Conservation (phyloP, 1,140 invertebrate genomes). For the Drosophila tani region DNA sequence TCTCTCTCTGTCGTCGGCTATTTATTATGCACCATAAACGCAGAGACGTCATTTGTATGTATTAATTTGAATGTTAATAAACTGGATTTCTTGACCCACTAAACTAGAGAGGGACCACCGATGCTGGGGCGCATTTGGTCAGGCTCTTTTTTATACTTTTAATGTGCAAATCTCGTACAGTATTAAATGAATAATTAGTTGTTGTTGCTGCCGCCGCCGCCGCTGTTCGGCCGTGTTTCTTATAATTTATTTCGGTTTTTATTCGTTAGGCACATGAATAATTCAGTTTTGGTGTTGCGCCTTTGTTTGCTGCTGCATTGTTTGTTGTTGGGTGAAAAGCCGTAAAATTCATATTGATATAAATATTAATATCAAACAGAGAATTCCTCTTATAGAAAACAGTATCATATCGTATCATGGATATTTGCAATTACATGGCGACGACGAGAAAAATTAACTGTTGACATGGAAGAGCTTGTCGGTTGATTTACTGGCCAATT, state of each 20-base stretch:
- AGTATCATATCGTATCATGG: conserved; percentile 29
- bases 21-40: conserved; percentile 81
- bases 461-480: conserved; percentile 61
- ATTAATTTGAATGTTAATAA: conserved; percentile 84
- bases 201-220: conserved; percentile 25
- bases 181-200: conserved; percentile 79
- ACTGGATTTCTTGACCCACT: conserved; percentile 84
- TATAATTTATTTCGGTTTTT: conserved; percentile 81
- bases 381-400: conserved; percentile 27
- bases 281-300: conserved; percentile 58
- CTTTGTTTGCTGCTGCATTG: conserved; percentile 52
- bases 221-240: conserved; percentile 54
- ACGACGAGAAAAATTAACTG: conserved; percentile 49
- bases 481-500: conserved; percentile 70
- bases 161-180: conserved; percentile 78
- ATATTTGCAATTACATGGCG: conserved; percentile 37
- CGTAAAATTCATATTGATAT: conserved; percentile 76
- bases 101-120: conserved; percentile 72
- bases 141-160: conserved; percentile 46
- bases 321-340: conserved; percentile 45
- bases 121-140: conserved; percentile 60
- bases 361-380: conserved; percentile 64
- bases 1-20: conserved; percentile 38
- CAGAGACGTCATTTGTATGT: conserved; percentile 77
- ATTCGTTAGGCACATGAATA: conserved; percentile 75